phyloP scores from a whole-genome alignment of 2,888 invertebrate genomes.

The Choristoneura rosaceana region DNA sequence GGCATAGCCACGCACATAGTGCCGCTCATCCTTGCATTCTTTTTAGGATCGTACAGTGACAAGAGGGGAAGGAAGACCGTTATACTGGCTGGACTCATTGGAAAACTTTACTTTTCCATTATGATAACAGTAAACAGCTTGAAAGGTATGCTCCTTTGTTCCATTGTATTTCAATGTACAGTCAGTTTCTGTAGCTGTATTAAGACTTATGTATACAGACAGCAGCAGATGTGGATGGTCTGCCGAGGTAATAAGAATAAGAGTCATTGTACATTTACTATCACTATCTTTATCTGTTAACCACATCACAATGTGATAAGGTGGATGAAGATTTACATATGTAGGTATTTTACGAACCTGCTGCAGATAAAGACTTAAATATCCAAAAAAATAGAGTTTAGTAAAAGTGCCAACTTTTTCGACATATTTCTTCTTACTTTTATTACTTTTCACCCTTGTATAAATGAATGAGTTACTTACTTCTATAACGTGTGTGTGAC shows the following conservation, averaged over 20 bases:
- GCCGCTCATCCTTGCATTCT: slow-evolving; percentile 91
- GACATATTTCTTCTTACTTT: no score
- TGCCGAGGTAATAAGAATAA: no score
- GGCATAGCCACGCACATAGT: slow-evolving; percentile 90
- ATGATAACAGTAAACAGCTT: slow-evolving; percentile 90
- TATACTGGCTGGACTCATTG: slow-evolving; percentile 88
- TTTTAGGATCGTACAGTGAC: slow-evolving; percentile 93
- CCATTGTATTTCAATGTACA: not conserved
- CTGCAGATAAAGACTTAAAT: no score
- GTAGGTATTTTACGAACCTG: no score
- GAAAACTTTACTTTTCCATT: slow-evolving; percentile 90
- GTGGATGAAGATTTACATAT: not conserved
- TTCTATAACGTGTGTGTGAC: not conserved
- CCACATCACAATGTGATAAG: not conserved
- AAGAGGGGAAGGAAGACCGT: slow-evolving; percentile 91
- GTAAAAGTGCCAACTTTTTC: no score
- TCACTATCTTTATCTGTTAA: not conserved
- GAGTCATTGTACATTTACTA: no score
- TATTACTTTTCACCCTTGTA: no score
- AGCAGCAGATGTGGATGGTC: no score
- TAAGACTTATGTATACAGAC: not conserved
- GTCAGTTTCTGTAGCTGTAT: not conserved
- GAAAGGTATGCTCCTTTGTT: slow-evolving; percentile 66
- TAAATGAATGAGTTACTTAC: not conserved
- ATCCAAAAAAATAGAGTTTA: no score